Evolutionary conservation across 2,113 vertebrate species (phyloP), one percentile per base, ranked within the genome.

Genomic region (Lynx canadensis): DNA sequence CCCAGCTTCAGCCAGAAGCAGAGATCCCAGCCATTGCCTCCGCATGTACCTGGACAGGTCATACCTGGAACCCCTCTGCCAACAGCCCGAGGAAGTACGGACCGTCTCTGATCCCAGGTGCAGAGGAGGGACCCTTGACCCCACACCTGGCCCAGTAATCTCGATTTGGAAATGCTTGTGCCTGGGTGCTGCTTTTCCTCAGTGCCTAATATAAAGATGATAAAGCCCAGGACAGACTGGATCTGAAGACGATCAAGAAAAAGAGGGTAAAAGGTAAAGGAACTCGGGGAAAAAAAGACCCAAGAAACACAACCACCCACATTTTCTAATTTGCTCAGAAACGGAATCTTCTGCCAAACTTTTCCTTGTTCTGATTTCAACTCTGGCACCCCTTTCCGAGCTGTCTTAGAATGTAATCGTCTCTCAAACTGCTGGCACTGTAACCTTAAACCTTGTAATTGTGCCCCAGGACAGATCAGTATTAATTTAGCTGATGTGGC

Each of bases 391-490:
- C 68, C 60, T 88, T 57, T 33, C 15, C 25, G 6, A 33, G n/a
- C 52, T 60, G 27, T 84, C 50, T 33, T 38, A 5, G 76, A 79
- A 36, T 25, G 41, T 21, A 92, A 90, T n/a, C 55, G n/a, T 68
- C 41, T 94, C 38, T 52, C 41, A 5, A 33, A 71, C n/a, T 50
- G 45, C 73, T 16, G 19, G 69, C 12, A 0, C 71, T 41, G 21
- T 84, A 81, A 85, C 91, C 88, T 97, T 90, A 91, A 89, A 68
- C 71, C 91, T 85, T 41, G 78, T 74, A 33, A 86, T 23, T 82
- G 86, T 68, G 94, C 93, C 76, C 50, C 50, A 65, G 92, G 88
- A 92, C 83, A 95, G 36, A 92, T 87, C 85, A 33, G 41, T 63
- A 45, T 86, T 87, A 38, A 95, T 92, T 97, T 66, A 90, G 36